Evolutionary conservation across 2,888 invertebrate genomes (phyloP), one percentile per base, ranked within the genome.

Genomic region (Calameuta pallipes): DNA sequence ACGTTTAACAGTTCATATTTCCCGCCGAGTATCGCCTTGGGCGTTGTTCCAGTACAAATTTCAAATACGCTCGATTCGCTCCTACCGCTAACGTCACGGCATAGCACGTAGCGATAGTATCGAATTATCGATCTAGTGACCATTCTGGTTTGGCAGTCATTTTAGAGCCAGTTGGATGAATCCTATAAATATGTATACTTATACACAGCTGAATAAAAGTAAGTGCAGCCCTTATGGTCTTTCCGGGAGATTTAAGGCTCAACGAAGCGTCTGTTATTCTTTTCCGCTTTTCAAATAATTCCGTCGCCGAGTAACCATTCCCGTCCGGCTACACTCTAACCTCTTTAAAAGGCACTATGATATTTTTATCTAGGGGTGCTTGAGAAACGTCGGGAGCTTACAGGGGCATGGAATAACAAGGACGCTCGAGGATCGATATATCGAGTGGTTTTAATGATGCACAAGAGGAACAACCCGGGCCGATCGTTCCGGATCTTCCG

Each of bases 401-500:
- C 30, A 36, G 35, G 34, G 81, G 69, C 78, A 78, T 77, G 78
- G 81, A 81, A 80, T 78, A 78, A 81, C 80, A 79, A 79, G 82
- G 81, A 82, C 82, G 78, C 37, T 69, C 37, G 74, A 69, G 75
- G 77, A 82, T 82, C 82, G 82, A 82, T 82, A 82, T 81, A 81
- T 82, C 79, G 80, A 78, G 78, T 79, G 30, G 23, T 23, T 36
- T 74, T 74, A 74, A 74, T 36, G 74, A 74, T 74, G 35, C 36
- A 74, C 34, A 34, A 74, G 74, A 74, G 31, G 36, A 74, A 37
- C 74, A 13, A 33, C 23, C 74, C 74, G 12, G 9, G 34, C 74
- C 37, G 31, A 74, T 74, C 30, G 71, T 71, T 34, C 34, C 31
- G 71, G 31, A 71, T 71, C 31, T 33, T 71, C 71, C 56, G 56